Base-by-base conservation (phyloP, 1,140 invertebrate genomes). In the Anagrus nilaparvatae region DNA sequence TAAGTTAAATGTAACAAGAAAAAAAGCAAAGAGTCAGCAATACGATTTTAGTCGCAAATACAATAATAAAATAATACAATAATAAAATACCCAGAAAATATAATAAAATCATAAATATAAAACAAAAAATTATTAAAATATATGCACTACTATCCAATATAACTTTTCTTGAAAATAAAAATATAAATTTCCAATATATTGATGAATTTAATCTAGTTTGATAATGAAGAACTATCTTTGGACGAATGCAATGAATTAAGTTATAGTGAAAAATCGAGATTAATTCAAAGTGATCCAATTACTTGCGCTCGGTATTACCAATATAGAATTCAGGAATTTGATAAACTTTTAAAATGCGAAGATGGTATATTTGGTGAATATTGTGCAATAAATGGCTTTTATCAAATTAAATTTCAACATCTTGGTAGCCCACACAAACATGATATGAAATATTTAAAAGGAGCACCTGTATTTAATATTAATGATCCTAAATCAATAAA, bases 391-490 rank as follows among this genome's bases (percentile, higher is more conserved):
- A 46, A 59, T 40, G 49, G 40, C 40, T 60, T 54, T 39, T 55
- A 49, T 30, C 44, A 58, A 52, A 61, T 64, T 49, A 67, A 65
- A 59, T 72, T 67, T 56, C 63, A 65, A 54, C 61, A 67, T 55
- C 51, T 56, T 44, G 70, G 60, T 16, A 57, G 50, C 47, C 61
- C 50, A 37, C 57, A 55, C 44, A 40, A 51, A 8, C 58, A 63
- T 35, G 52, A 49, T 25, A 27, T 62, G 10, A 18, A 51, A 8
- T 60, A 55, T 52, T 28, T 56, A 20, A 31, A 44, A n/a, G 40
- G 54, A 37, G 48, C 49, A 27, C 58, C 52, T 18, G 20, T 23
- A 13, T 54, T 52, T 39, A 47, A 57, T 17, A 6, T 4, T 25
- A 8, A 27, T 5, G 44, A 53, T 40, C 12, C 20, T 18, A 44